Base-by-base conservation (phyloP, 2,797 vertebrate genomes). In the Anguilla anguilla region DNA sequence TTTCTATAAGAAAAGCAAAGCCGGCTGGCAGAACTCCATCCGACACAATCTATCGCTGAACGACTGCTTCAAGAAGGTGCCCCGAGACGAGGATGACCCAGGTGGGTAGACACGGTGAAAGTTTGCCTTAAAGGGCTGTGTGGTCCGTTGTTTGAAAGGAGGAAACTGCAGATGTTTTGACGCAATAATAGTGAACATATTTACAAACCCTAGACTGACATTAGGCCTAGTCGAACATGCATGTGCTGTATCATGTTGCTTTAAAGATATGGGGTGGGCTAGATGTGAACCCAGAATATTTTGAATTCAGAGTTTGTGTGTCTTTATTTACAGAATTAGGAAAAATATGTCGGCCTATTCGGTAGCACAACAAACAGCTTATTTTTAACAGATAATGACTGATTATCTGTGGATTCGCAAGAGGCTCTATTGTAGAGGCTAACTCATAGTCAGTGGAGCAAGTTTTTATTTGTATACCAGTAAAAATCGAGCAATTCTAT, bases 11-110 rank as follows among this genome's bases (percentile, higher is more conserved):
- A 98, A 97, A 94, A 99, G 98, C 95, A 98, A 98, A 90, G 98
- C 98, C 0, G 98, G 98, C 86, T 99, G 98, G 98, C 98, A 99
- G 94, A 99, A 98, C 94, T 98, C 97, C 46, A 99, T 99, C 93
- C 94, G 98, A 0, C 98, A 99, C 97, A 99, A 98, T 94, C 94
- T 99, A 86, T 98, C 97, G 7, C 95, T 98, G 83, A 98, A 98
- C 90, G 98, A 98, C 95, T 98, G 98, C 93, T 98, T 98, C 93
- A 98, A 98, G 89, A 99, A 99, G 89, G 98, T 99, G 55, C 98
- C 98, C 77, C 94, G 98, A 83, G 98, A 99, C 93, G 98, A 99
- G 93, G 98, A 99, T 88, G 98, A 99, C 17, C 98, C 98, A 92
- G 98, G 98, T 99, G 95, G 95, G 74, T 79, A 39, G 39, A 79